Base-by-base conservation (phyloP, 2,888 invertebrate genomes). In the Tryphoninae sp. region DNA sequence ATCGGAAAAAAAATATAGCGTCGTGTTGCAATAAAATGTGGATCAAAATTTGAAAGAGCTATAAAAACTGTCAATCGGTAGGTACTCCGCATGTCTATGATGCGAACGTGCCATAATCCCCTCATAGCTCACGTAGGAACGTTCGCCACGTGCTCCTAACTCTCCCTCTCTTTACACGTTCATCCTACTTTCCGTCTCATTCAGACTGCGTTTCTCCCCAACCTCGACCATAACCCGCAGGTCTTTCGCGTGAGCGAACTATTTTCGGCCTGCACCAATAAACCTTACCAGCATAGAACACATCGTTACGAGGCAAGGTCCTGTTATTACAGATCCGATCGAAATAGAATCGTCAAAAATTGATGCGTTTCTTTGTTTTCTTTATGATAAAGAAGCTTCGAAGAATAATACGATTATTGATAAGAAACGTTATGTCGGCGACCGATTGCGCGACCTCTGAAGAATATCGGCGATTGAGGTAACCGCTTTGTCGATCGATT, bases 251-350 rank as follows among this genome's bases (percentile, higher is more conserved):
- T 65, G 80, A 8, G 64, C 64, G 9, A 58, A 72, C 80, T 80
- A 80, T 80, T 80, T 80, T 72, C 33, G 80, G 55, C 23, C 23
- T 59, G 7, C 26, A 49, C 45, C 67, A 76, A 67, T 68, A 76
- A 51, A 68, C 75, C 51, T 76, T 22, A 26, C 40, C 67, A n/a
- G 65, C 40, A 2, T 55, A 55, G 8, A 55, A 55, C 9, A 33
- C 16, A 22, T 55, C 7, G n/a, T 55, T 55, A 55, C 55, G 19
- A 8, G 19, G 55, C 55, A 19, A 55, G 55, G 55, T 55, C 19
- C 19, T 8, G 55, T 55, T 55, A 55, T 55, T 55, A 19, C 55
- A 55, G 16, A 55, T 55, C 55, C 45, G 33, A 13, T 13, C 11
- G 45, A 45, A 13, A 45, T 45, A 45, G 45, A 13, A 33, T 6